Evolutionary conservation across 2,888 invertebrate species (phyloP), one percentile per base, ranked within the genome.

Genomic region (Platycheirus rosarum): DNA sequence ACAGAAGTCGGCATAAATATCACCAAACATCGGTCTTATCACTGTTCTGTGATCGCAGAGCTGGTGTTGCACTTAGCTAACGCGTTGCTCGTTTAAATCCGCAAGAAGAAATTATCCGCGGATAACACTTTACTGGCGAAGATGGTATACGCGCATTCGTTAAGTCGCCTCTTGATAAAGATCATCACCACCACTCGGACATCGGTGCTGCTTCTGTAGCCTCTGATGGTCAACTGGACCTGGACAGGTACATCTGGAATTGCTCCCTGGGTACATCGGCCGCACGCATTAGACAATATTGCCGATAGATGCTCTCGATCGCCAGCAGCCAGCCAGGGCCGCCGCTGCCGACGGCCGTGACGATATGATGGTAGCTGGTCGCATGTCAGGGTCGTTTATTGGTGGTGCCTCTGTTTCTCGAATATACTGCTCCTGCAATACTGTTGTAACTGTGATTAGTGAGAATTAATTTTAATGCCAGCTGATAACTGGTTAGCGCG

Each of bases 1-100:
- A 71, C 71, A 71, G 55, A 68, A 82, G 77, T 77, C 82, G 82
- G 77, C 82, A 82, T 77, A 82, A 82, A 82, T 82, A 82, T 82
- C 77, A 68, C 66, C 82, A 71, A 77, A 82, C 77, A 77, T 66
- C 55, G 66, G 16, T 14, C 14, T 63, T 82, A 77, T 82, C 82
- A 60, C 46, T 14, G 14, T 18, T 11, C 26, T 11, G 44, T 70
- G 76, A 82, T 82, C 80, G 29, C 18, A 37, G 49, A 46, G 55
- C 65, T 62, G 70, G 82, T 63, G 48, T 70, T 71, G 29, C 53
- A 37, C 37, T 51, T 32, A 46, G 37, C 80, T 76, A 71, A 71
- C 76, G 70, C 35, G 16, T 53, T 18, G 8, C 70, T 69, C 76
- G 76, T 76, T 70, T 46, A 51, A 62, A 60, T 63, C 62, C 55